phyloP scores from a whole-genome alignment of 2,797 vertebrate species.

The Darevskia mixta region DNA sequence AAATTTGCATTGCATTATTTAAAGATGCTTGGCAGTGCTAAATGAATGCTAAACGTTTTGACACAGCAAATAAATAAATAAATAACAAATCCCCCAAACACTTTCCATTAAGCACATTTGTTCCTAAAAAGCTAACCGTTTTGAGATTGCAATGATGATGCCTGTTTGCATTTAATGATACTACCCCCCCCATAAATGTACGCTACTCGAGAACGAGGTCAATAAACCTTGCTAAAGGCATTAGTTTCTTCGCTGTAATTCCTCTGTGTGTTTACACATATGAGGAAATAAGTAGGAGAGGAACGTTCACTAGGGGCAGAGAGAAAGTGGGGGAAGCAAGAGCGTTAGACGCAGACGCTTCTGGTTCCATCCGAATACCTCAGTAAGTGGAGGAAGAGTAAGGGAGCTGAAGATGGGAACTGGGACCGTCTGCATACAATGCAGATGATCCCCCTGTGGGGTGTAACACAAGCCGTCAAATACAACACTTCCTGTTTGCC shows the following conservation, averaged over 20 bases:
- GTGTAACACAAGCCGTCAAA: too few relatives aligned
- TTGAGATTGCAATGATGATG: constrained; percentile 70
- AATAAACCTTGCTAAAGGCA: constrained; percentile 67
- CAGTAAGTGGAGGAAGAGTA: too few relatives aligned
- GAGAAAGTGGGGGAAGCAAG: background rate
- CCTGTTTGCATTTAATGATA: constrained; percentile 72
- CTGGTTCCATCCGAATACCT: too few relatives aligned
- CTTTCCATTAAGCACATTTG: constrained; percentile 65
- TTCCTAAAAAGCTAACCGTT: constrained; percentile 69
- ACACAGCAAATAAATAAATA: constrained; percentile 8
- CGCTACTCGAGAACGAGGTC: constrained; percentile 68
- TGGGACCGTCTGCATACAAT: too few relatives aligned
- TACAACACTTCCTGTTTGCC: too few relatives aligned
- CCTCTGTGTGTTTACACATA: constrained; percentile 50
- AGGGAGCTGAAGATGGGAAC: too few relatives aligned
- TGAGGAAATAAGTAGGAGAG: background rate
- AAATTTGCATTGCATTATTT: constrained; percentile 45
- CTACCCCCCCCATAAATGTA: constrained; percentile 60
- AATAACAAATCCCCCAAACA: background rate
- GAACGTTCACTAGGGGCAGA: background rate
- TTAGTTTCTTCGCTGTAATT: constrained; percentile 54
- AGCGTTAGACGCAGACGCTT: background rate
- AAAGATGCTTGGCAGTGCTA: constrained; percentile 35
- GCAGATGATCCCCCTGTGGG: too few relatives aligned
- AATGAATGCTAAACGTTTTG: constrained; percentile 64